Conservation (phyloP, 2,113 vertebrate genomes). For the Ceratotherium simum region DNA sequence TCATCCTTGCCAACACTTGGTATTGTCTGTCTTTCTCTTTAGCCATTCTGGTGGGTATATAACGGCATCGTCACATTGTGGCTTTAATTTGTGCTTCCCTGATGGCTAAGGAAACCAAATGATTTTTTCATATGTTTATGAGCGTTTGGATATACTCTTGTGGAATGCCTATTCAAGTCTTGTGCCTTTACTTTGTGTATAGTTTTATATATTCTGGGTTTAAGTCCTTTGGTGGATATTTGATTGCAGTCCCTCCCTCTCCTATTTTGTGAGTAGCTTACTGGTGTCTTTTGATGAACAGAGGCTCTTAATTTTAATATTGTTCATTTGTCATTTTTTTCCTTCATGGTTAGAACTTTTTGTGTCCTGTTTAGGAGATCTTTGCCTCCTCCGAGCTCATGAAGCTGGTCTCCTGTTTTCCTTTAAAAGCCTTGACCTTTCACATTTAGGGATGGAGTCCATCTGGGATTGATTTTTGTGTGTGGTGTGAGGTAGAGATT, state of each 20-base stretch:
- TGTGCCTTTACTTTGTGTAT: neutral
- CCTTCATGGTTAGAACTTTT: neutral
- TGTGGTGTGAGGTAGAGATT: constrained; percentile 31
- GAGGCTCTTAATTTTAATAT: neutral
- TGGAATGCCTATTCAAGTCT: neutral
- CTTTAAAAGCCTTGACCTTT: neutral
- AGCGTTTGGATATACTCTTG: neutral
- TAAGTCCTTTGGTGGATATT: neutral
- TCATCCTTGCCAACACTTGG: fast-evolving
- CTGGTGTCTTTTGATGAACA: neutral
- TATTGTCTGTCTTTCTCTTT: neutral
- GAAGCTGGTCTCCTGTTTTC: neutral
- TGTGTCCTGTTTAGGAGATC: neutral
- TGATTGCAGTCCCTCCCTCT: neutral
- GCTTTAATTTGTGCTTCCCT: neutral
- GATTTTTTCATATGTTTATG: neutral
- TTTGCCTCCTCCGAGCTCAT: neutral
- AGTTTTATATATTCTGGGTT: neutral
- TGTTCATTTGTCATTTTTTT: fast-evolving
- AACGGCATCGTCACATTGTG: fast-evolving
- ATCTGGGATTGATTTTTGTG: neutral
- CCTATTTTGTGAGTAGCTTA: neutral
- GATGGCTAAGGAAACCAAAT: neutral
- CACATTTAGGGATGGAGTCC: neutral
- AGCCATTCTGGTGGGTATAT: fast-evolving